These are phyloP conservation scores for Salvelinus alpinus DNA, from an alignment of 2,113 vertebrate genomes.

Conservation along the genomic window DNA sequence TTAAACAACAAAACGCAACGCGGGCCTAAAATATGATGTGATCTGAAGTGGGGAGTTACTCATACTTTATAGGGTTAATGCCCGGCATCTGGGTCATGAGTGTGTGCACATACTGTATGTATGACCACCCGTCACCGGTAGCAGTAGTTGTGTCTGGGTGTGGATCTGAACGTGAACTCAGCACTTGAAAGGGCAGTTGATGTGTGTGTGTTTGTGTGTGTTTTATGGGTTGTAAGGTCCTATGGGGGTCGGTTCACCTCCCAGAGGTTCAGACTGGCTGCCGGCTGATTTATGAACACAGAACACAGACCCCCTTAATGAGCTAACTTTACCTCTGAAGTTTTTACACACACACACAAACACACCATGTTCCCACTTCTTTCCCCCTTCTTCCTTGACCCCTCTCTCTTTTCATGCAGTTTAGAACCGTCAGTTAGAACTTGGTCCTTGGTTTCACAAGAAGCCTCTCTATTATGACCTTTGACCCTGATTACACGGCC, in stretches of 20 bases:
- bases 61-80: neutral
- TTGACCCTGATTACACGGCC: conserved; percentile 15
- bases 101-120: neutral
- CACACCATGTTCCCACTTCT: neutral
- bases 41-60: neutral
- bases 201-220: conserved; percentile 8
- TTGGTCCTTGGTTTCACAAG: conserved; percentile 1
- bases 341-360: neutral
- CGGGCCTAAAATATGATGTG: neutral
- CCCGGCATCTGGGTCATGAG: neutral
- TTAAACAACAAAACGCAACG: conserved; percentile 34
- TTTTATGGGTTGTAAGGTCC: conserved; percentile 28
- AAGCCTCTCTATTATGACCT: conserved; percentile 6
- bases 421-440: neutral
- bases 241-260: conserved; percentile 33
- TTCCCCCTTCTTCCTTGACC: neutral
- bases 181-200: conserved; percentile 1
- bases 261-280: conserved; percentile 6
- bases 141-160: conserved; percentile 4
- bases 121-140: too few species aligned
- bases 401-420: neutral
- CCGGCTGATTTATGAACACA: conserved; percentile 50
- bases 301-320: conserved; percentile 31
- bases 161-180: neutral
- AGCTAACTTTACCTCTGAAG: conserved; percentile 8